Evolutionary conservation across 2,888 invertebrate species (phyloP).

Genomic region (Drosophila setosimentum): DNA sequence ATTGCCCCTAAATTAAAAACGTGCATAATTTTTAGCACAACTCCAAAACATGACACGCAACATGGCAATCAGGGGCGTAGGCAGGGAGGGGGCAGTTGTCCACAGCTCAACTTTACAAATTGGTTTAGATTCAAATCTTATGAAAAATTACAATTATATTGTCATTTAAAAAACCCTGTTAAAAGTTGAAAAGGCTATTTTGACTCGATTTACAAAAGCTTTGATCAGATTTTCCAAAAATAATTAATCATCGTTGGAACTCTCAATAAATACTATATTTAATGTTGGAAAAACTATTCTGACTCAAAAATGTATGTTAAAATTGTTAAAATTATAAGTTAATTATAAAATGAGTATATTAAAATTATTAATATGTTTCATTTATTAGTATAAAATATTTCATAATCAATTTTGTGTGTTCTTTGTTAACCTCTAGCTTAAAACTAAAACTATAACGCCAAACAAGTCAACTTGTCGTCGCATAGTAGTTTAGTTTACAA

Average conservation of each 20-base stretch:
- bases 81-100: neutral
- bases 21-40: constrained; percentile 38
- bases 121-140: neutral
- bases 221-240: neutral
- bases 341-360: too few relatives aligned
- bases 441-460: neutral
- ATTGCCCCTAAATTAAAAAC: constrained; percentile 45
- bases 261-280: neutral
- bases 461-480: too few relatives aligned
- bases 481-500: neutral
- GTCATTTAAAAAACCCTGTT: neutral
- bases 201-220: neutral
- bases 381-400: neutral
- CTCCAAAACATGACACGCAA: constrained; percentile 65
- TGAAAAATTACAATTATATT: neutral
- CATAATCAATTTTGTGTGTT: too few relatives aligned
- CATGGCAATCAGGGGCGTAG: constrained; percentile 46
- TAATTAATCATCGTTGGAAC: neutral
- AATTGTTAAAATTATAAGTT: too few relatives aligned
- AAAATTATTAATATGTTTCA: too few relatives aligned
- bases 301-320: too few relatives aligned
- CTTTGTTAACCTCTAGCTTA: neutral
- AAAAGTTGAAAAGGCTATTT: neutral
- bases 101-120: neutral
- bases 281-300: neutral